Evolutionary conservation across 53 echinoderm and acorn worm species (phyloP).

Genomic region (Echinarachnius parma): DNA sequence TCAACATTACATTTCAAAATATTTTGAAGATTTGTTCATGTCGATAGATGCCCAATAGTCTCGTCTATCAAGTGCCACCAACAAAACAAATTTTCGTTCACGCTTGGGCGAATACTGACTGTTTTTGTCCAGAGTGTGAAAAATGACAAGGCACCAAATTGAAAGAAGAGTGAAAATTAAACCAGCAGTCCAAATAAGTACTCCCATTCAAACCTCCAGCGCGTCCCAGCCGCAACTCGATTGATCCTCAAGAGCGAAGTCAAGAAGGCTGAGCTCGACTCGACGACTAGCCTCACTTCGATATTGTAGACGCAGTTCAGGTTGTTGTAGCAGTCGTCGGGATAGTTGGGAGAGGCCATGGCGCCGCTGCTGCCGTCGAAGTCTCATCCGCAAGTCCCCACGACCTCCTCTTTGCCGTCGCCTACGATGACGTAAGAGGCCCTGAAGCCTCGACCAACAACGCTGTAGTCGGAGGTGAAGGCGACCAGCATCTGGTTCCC

Average conservation of each 20-base stretch:
- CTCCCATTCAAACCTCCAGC: too few species aligned
- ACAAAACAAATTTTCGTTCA: too few species aligned
- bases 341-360: constrained; percentile 49
- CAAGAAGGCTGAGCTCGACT: constrained; percentile 13
- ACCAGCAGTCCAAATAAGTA: too few species aligned
- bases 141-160: too few species aligned
- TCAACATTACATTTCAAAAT: too few species aligned
- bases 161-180: too few species aligned
- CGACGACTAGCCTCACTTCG: constrained; percentile 47
- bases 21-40: too few species aligned
- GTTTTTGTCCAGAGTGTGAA: too few species aligned
- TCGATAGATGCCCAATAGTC: too few species aligned
- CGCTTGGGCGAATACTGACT: too few species aligned
- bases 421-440: constrained; percentile 39
- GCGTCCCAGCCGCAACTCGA: constrained; percentile 7
- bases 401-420: too few species aligned
- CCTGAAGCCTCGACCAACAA: constrained; percentile 48
- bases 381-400: constrained; percentile 41
- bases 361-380: constrained; percentile 30
- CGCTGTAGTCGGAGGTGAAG: constrained; percentile 51
- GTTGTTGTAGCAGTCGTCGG: constrained; percentile 16
- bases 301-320: constrained; percentile 39
- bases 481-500: constrained; percentile 39
- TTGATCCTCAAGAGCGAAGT: constrained; percentile 25
- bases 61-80: too few species aligned